Evolutionary conservation across 2,888 invertebrate genomes (phyloP).

Genomic region (Rhamnusium bicolor): DNA sequence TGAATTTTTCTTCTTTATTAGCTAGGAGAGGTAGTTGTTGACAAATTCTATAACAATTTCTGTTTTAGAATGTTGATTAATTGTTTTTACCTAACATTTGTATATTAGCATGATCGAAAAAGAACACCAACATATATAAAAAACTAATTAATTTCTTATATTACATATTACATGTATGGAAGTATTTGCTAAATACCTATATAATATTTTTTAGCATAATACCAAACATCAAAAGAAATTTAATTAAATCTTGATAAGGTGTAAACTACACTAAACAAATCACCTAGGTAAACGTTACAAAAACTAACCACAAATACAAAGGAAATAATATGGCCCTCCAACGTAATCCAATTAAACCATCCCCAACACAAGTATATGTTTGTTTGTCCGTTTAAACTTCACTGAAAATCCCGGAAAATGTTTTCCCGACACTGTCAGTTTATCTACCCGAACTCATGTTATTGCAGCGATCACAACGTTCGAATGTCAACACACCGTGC

Average conservation of each 20-base stretch:
- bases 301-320: neutral
- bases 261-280: neutral
- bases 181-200: too few relatives aligned
- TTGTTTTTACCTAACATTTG: too few relatives aligned
- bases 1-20: too few relatives aligned
- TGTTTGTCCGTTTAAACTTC: neutral
- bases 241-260: neutral
- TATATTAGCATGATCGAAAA: too few relatives aligned
- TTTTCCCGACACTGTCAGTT: conserved; percentile 27
- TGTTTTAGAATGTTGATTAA: too few relatives aligned
- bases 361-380: neutral
- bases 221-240: neutral
- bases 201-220: too few relatives aligned
- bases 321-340: neutral
- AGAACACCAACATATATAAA: too few relatives aligned
- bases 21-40: too few relatives aligned
- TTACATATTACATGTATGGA: too few relatives aligned
- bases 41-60: too few relatives aligned
- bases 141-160: too few relatives aligned
- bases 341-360: neutral
- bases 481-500: conserved; percentile 42
- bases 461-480: conserved; percentile 37
- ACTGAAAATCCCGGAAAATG: conserved; percentile 29
- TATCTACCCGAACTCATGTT: conserved; percentile 39
- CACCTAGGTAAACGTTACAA: neutral